Evolutionary conservation across 2,113 vertebrate genomes (phyloP).

Genomic region (Marmota monax): DNA sequence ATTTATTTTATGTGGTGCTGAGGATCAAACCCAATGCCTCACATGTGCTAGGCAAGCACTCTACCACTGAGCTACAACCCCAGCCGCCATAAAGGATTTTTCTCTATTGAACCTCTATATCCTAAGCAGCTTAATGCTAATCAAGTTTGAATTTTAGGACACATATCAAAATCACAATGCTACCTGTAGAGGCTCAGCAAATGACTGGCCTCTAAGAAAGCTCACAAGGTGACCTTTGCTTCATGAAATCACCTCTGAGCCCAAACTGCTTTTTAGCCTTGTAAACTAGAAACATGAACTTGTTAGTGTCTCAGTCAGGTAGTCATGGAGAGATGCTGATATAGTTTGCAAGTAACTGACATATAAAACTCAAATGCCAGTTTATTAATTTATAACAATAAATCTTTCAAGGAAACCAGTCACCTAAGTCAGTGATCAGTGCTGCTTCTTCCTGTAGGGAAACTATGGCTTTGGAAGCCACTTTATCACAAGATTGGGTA

Average conservation of each 20-base stretch:
- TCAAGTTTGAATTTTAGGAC: neutral
- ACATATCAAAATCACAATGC: neutral
- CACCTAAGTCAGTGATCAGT: neutral
- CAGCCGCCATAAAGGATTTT: neutral
- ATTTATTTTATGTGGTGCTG: too few relatives aligned
- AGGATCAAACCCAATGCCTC: too few relatives aligned
- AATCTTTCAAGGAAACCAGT: neutral
- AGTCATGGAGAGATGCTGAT: neutral
- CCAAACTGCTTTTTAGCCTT: neutral
- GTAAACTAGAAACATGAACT: neutral
- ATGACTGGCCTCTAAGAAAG: neutral
- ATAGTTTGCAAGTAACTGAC: neutral
- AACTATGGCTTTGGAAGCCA: neutral
- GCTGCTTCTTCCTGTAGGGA: neutral
- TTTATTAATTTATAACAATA: conserved; percentile 5
- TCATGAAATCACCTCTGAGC: neutral
- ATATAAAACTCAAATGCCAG: neutral
- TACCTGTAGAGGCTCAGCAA: neutral
- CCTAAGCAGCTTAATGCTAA: neutral
- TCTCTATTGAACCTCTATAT: neutral
- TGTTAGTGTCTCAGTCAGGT: neutral
- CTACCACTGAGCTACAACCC: too few relatives aligned
- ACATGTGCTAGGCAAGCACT: too few relatives aligned
- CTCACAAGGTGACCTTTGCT: neutral
- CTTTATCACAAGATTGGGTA: neutral